These are phyloP conservation scores for Bufo bufo DNA, from an alignment of 2,113 vertebrate species.

Conservation along the genomic window DNA sequence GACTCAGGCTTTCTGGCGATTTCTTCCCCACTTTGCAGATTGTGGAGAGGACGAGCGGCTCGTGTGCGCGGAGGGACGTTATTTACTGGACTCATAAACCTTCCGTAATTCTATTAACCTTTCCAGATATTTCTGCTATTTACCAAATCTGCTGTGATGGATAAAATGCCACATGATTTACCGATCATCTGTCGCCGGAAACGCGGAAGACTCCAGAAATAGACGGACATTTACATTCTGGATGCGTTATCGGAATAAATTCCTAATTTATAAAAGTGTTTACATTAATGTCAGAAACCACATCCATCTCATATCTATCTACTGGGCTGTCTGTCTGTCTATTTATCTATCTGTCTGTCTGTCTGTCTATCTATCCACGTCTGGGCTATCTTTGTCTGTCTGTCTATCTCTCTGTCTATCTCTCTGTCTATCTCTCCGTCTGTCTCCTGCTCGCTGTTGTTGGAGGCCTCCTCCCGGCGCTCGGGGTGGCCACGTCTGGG, in stretches of 20 bases:
- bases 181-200: neutral
- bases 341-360: conserved; percentile 2
- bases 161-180: conserved; percentile 11
- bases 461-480: too few relatives aligned
- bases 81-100: conserved; percentile 14
- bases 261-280: neutral
- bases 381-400: too few relatives aligned
- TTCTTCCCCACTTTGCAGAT: neutral
- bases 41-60: neutral
- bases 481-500: too few relatives aligned
- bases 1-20: neutral
- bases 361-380: neutral
- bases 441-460: too few relatives aligned
- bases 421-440: neutral
- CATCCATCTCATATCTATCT: neutral
- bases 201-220: neutral
- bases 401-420: neutral
- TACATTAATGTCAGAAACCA: neutral
- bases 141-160: neutral
- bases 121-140: conserved; percentile 27
- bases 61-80: too few relatives aligned
- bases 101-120: conserved; percentile 12
- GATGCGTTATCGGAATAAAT: neutral
- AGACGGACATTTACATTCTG: neutral
- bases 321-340: neutral